Conservation (phyloP, 2,888 invertebrate species). For the Drosophila nr. perissopoda region DNA sequence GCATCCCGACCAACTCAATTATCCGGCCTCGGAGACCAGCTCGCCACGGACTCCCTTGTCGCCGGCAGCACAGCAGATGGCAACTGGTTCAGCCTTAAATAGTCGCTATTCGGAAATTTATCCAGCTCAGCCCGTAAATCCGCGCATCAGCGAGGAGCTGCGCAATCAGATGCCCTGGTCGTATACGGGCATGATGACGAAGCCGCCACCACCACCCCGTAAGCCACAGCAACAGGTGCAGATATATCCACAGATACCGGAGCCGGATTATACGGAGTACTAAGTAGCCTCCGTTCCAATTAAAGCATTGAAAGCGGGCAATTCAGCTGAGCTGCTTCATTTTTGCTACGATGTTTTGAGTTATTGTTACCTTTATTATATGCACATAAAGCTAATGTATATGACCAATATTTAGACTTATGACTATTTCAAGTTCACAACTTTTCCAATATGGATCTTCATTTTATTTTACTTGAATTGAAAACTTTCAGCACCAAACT, state of each 20-base stretch:
- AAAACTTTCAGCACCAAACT: neutral
- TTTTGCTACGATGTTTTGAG: slow-evolving; percentile 52
- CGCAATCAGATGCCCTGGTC: slow-evolving; percentile 88
- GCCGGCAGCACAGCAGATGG: slow-evolving; percentile 71
- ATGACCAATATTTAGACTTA: slow-evolving; percentile 51
- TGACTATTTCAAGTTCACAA: neutral
- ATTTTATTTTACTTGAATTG: slow-evolving; percentile 2
- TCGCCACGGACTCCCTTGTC: slow-evolving; percentile 46
- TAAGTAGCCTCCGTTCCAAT: slow-evolving; percentile 18
- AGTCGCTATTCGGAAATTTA: slow-evolving; percentile 80
- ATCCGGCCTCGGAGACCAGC: slow-evolving; percentile 61
- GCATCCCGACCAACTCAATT: slow-evolving; percentile 81
- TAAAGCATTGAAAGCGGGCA: slow-evolving; percentile 33
- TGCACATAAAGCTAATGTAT: slow-evolving; percentile 72
- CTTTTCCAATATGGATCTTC: neutral
- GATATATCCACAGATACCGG: slow-evolving; percentile 87
- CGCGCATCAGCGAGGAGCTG: slow-evolving; percentile 85
- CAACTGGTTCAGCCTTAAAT: slow-evolving; percentile 78
- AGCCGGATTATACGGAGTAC: slow-evolving; percentile 86
- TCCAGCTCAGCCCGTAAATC: slow-evolving; percentile 61
- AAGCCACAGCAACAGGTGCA: slow-evolving; percentile 85
- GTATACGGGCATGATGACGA: slow-evolving; percentile 83
- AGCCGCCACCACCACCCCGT: slow-evolving; percentile 71
- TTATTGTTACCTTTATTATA: slow-evolving; percentile 77
- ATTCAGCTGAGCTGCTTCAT: slow-evolving; percentile 37